These are phyloP conservation scores for Uropsilus gracilis DNA, from an alignment of 2,113 vertebrate genomes.

Conservation along the genomic window DNA sequence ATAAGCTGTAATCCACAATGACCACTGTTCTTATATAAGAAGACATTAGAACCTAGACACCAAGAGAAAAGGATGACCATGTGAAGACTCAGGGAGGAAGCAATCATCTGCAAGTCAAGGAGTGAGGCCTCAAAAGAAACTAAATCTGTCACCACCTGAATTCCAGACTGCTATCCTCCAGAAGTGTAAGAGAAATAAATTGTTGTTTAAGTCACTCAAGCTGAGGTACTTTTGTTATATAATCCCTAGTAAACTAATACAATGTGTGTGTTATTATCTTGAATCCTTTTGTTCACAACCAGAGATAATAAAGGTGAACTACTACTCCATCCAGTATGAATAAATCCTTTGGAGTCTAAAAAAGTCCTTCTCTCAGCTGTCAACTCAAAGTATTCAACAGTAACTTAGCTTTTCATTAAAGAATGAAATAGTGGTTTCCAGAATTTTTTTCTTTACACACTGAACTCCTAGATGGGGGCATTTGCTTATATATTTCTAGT, in stretches of 20 bases:
- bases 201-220: not conserved
- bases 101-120: not conserved
- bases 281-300: no score
- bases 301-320: not conserved
- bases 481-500: not conserved
- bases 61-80: not conserved
- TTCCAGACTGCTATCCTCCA: not conserved
- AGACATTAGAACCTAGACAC: not conserved
- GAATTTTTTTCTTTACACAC: not conserved
- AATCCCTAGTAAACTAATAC: not conserved
- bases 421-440: not conserved
- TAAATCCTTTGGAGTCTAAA: not conserved
- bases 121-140: not conserved
- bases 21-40: not conserved
- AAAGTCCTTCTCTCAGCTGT: not conserved
- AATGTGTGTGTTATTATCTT: not conserved
- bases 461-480: not conserved
- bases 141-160: fast-evolving
- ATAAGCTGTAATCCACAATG: not conserved
- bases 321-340: not conserved
- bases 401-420: not conserved
- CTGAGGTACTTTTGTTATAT: not conserved
- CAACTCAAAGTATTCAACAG: not conserved
- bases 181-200: no score
- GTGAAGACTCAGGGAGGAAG: not conserved